These are phyloP conservation scores for Brachyrhaphis roseni DNA, from an alignment of 2,797 vertebrate genomes.

Conservation along the genomic window DNA sequence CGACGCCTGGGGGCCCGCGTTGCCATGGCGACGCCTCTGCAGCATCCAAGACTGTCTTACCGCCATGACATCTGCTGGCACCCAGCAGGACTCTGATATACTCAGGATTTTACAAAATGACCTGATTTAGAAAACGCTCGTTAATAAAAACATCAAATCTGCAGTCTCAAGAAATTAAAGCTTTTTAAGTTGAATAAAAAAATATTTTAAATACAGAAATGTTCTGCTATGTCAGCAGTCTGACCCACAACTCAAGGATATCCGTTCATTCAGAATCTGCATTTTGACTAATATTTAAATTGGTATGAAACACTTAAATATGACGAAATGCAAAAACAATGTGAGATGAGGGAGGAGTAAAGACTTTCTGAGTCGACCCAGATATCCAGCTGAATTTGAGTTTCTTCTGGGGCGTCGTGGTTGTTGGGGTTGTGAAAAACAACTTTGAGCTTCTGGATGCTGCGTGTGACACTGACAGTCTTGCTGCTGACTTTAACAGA, in stretches of 20 bases:
- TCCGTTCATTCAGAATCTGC: too few relatives aligned
- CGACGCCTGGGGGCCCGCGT: constrained; percentile 58
- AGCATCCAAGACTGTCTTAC: constrained; percentile 40
- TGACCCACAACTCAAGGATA: background rate
- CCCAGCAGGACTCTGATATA: constrained; percentile 27
- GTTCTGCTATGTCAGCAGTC: background rate
- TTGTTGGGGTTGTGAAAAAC: constrained; percentile 13
- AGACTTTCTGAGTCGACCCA: too few relatives aligned
- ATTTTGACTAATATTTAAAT: too few relatives aligned
- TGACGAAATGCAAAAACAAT: too few relatives aligned
- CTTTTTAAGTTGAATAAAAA: background rate
- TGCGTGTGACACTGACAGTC: constrained; percentile 28
- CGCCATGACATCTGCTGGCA: constrained; percentile 50
- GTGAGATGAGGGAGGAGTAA: too few relatives aligned
- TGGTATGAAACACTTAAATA: too few relatives aligned
- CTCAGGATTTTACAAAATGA: constrained; percentile 14
- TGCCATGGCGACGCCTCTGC: constrained; percentile 61
- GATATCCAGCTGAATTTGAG: background rate
- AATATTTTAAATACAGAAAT: background rate
- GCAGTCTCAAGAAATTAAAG: background rate
- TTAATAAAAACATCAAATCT: background rate
- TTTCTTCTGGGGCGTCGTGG: background rate
- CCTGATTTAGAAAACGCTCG: constrained; percentile 1
- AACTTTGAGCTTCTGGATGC: constrained; percentile 22
- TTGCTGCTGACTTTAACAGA: constrained; percentile 40